phyloP scores from a whole-genome alignment of 2,113 vertebrate genomes.

The Clarias magur region DNA sequence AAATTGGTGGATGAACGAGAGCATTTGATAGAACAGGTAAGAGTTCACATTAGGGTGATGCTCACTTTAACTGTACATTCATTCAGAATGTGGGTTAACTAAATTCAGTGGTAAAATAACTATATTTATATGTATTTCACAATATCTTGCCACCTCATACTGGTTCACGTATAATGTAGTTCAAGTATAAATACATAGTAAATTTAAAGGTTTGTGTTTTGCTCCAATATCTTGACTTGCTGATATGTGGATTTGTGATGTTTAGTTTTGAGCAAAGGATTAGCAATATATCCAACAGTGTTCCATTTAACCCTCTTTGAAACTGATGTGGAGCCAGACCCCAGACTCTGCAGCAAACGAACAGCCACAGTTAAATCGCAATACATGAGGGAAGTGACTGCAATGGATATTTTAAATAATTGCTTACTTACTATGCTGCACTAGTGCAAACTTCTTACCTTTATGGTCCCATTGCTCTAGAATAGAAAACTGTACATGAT shows the following conservation, averaged over 20 bases:
- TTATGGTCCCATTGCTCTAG: too few species aligned
- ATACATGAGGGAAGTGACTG: neutral
- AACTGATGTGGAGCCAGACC: neutral
- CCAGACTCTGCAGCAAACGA: neutral
- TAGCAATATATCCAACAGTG: neutral
- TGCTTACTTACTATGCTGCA: neutral
- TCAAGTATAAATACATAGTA: neutral
- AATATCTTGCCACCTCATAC: neutral
- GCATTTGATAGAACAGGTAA: conserved; percentile 90
- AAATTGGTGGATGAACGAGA: conserved; percentile 91
- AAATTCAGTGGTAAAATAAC: neutral
- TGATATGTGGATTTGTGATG: neutral
- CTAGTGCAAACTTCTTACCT: too few species aligned
- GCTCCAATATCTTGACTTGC: neutral
- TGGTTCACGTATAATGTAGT: neutral
- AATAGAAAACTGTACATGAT: too few species aligned
- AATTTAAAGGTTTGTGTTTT: neutral
- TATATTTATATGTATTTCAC: neutral
- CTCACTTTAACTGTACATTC: neutral
- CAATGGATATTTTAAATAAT: neutral
- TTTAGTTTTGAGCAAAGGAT: neutral
- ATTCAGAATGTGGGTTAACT: neutral
- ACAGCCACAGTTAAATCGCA: neutral
- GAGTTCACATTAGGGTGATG: neutral
- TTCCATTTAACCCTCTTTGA: neutral